A percentile compares a stretch with the other conserved stretches of the same genome.
phyloP scores from a whole-genome alignment of 2,797 vertebrate species.

The Kryptopterus vitreolus region DNA sequence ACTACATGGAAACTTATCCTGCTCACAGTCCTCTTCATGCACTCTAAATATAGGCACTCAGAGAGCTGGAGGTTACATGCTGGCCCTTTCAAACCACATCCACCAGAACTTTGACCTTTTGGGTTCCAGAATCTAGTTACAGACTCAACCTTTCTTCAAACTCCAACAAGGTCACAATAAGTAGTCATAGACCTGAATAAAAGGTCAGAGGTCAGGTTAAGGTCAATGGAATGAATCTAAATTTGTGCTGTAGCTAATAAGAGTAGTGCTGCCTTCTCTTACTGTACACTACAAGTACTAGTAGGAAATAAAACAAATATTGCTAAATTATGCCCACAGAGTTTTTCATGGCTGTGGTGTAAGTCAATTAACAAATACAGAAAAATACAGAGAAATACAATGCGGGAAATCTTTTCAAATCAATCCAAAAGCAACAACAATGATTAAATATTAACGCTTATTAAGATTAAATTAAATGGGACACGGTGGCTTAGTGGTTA shows the following conservation, averaged over 20 bases:
- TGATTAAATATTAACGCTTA: too few species aligned
- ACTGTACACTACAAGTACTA: neutral
- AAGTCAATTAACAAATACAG: neutral
- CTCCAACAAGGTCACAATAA: constrained; percentile 60
- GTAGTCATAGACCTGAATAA: constrained; percentile 54
- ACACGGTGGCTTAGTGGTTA: too few species aligned
- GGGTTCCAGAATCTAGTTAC: constrained; percentile 76
- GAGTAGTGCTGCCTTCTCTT: neutral
- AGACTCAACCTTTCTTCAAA: constrained; percentile 73
- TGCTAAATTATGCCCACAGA: neutral
- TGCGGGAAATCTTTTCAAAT: neutral
- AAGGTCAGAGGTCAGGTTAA: constrained; percentile 66
- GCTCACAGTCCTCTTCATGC: constrained; percentile 21
- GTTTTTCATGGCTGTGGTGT: neutral
- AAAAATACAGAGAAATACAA: too few species aligned
- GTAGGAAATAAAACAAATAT: neutral
- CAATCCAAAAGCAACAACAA: too few species aligned
- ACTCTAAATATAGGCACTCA: constrained; percentile 65
- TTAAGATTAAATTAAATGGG: neutral
- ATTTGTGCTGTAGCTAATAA: neutral
- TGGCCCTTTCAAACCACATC: constrained; percentile 62
- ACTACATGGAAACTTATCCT: constrained; percentile 50
- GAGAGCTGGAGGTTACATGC: constrained; percentile 4
- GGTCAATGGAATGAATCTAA: constrained; percentile 30
- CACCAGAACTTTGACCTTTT: constrained; percentile 77